phyloP scores from a whole-genome alignment of 2,113 vertebrate species.

The Cnemophilus loriae region DNA sequence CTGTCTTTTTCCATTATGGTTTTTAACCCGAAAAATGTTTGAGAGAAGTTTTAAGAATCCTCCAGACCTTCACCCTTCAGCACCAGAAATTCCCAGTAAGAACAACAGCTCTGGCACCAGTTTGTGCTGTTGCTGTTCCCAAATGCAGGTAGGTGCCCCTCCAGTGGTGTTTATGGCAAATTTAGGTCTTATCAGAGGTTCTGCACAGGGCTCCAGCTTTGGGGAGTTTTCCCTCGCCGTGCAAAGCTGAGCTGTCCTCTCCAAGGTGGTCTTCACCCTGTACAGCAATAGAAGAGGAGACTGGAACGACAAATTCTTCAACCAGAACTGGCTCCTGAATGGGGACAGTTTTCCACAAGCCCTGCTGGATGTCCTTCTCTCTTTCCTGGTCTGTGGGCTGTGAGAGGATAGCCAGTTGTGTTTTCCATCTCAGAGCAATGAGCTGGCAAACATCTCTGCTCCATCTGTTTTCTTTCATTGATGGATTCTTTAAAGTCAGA shows the following conservation, averaged over 20 bases:
- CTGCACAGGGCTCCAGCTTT: fast-evolving
- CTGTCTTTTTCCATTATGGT: not conserved
- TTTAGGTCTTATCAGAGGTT: not conserved
- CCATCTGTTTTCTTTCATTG: slow-evolving; percentile 30
- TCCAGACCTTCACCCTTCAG: not conserved
- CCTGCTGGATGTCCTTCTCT: not conserved
- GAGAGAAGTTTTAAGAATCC: not conserved
- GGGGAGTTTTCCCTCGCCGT: fast-evolving
- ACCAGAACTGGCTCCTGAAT: not conserved
- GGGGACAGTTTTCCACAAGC: not conserved
- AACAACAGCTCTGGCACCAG: too few species aligned
- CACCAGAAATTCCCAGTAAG: not conserved
- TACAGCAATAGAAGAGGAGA: not conserved
- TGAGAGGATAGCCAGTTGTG: not conserved
- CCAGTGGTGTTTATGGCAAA: not conserved
- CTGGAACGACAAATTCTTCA: not conserved
- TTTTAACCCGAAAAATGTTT: not conserved
- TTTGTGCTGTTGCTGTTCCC: not conserved
- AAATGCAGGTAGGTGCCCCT: not conserved
- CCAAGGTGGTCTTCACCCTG: not conserved
- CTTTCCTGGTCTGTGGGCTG: not conserved
- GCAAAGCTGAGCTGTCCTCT: not conserved
- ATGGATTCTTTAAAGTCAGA: slow-evolving; percentile 47
- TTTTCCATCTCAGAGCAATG: not conserved
- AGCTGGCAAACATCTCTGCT: not conserved